These are phyloP conservation scores for Eledona agricola DNA, from an alignment of 2,888 invertebrate species.

Conservation along the genomic window DNA sequence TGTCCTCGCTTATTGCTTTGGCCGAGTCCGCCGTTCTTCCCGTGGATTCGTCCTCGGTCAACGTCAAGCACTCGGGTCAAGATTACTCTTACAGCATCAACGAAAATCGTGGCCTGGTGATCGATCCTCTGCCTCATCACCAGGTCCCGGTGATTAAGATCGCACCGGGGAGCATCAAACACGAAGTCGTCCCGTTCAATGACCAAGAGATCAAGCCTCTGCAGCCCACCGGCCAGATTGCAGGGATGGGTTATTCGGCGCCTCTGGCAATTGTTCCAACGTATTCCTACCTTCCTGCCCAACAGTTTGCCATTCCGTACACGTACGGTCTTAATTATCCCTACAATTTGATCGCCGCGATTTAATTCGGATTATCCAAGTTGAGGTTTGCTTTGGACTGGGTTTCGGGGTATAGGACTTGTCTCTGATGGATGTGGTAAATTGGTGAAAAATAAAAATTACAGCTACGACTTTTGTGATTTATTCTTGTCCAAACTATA, in stretches of 20 bases:
- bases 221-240: constrained; percentile 19
- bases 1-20: constrained; percentile 19
- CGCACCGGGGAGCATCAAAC: constrained; percentile 15
- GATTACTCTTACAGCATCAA: constrained; percentile 48
- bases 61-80: constrained; percentile 44
- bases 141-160: constrained; percentile 28
- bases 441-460: constrained; percentile 27
- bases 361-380: constrained; percentile 6
- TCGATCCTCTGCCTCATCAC: constrained; percentile 18
- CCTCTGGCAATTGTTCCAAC: constrained; percentile 16
- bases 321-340: constrained; percentile 36
- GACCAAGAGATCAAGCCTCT: constrained; percentile 17
- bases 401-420: constrained; percentile 15
- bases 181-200: constrained; percentile 20
- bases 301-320: constrained; percentile 33
- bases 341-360: constrained; percentile 27
- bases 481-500: no score
- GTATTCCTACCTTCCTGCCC: constrained; percentile 32
- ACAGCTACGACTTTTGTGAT: no score
- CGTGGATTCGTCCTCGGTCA: constrained; percentile 44
- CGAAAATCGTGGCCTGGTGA: constrained; percentile 41
- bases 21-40: constrained; percentile 40
- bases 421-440: constrained; percentile 23
- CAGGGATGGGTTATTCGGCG: constrained; percentile 9
- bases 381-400: background rate